Conservation (phyloP, 1,140 invertebrate genomes). For the Mesaphorura yosii region DNA sequence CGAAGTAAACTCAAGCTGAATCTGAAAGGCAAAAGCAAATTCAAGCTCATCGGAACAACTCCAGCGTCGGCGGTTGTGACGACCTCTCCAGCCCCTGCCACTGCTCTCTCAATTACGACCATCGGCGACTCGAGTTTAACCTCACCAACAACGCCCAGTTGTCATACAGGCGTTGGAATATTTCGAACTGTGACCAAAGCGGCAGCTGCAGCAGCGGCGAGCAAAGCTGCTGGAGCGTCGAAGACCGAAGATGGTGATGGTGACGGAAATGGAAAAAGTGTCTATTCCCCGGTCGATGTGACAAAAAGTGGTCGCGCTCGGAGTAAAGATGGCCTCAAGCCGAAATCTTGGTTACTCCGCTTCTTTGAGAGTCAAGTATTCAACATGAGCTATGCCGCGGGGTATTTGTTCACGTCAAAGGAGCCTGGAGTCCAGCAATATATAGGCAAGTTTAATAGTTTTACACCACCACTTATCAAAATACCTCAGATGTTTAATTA, state of each 20-base stretch:
- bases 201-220: background rate
- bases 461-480: background rate
- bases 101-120: background rate
- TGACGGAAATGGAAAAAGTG: slow-evolving; percentile 33
- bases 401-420: slow-evolving; percentile 96
- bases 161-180: slow-evolving; percentile 15
- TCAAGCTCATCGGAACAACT: background rate
- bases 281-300: no score
- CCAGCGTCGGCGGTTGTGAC: background rate
- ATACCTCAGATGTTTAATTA: slow-evolving; percentile 2
- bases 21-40: background rate
- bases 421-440: slow-evolving; percentile 93
- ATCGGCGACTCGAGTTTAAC: slow-evolving; percentile 20
- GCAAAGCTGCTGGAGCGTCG: slow-evolving; percentile 28
- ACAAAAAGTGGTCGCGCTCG: no score
- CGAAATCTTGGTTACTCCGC: slow-evolving; percentile 57
- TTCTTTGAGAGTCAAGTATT: slow-evolving; percentile 94
- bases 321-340: no score
- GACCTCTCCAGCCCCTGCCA: background rate
- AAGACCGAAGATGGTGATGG: slow-evolving; percentile 39
- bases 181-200: slow-evolving; percentile 2
- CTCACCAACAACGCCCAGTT: slow-evolving; percentile 20
- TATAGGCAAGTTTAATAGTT: slow-evolving; percentile 53
- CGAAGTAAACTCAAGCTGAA: slow-evolving; percentile 12
- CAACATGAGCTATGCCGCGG: slow-evolving; percentile 94